A percentile compares a stretch with the other conserved stretches of the same genome.
These are phyloP conservation scores for Drosophila biarmipes DNA, from an alignment of 1,140 invertebrate species.

Conservation along the genomic window DNA sequence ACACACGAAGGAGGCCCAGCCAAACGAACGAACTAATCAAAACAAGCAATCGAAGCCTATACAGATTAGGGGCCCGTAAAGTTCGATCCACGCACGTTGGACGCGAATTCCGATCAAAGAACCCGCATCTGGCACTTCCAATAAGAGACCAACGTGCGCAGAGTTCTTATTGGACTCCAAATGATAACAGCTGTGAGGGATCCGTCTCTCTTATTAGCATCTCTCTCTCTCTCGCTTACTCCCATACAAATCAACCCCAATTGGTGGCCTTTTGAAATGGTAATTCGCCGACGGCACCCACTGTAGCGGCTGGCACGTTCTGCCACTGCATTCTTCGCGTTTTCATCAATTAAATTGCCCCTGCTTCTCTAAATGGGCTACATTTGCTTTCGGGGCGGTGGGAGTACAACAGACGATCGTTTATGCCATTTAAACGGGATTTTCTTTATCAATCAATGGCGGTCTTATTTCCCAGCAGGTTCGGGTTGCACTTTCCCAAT, in stretches of 20 bases:
- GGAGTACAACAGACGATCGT: slow-evolving; percentile 24
- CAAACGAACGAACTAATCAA: slow-evolving; percentile 60
- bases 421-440: slow-evolving; percentile 53
- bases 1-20: slow-evolving; percentile 29
- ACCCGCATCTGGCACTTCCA: slow-evolving; percentile 31
- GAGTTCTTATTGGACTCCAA: slow-evolving; percentile 17
- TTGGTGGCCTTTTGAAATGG: slow-evolving; percentile 10
- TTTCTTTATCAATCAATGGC: slow-evolving; percentile 72
- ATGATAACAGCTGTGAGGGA: slow-evolving; percentile 29
- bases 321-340: slow-evolving; percentile 18
- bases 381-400: slow-evolving; percentile 24
- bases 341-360: slow-evolving; percentile 41
- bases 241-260: slow-evolving; percentile 12
- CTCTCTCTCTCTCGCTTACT: not conserved
- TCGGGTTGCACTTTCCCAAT: slow-evolving; percentile 72
- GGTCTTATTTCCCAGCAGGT: slow-evolving; percentile 70
- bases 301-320: slow-evolving; percentile 30
- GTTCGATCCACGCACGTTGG: slow-evolving; percentile 36
- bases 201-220: slow-evolving; percentile 6
- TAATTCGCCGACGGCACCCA: slow-evolving; percentile 31
- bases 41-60: slow-evolving; percentile 64
- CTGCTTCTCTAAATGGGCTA: slow-evolving; percentile 23
- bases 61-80: slow-evolving; percentile 48
- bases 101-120: slow-evolving; percentile 38
- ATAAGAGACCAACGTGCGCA: slow-evolving; percentile 11